Evolutionary conservation across 2,797 vertebrate genomes (phyloP).

Genomic region (Otus scops): DNA sequence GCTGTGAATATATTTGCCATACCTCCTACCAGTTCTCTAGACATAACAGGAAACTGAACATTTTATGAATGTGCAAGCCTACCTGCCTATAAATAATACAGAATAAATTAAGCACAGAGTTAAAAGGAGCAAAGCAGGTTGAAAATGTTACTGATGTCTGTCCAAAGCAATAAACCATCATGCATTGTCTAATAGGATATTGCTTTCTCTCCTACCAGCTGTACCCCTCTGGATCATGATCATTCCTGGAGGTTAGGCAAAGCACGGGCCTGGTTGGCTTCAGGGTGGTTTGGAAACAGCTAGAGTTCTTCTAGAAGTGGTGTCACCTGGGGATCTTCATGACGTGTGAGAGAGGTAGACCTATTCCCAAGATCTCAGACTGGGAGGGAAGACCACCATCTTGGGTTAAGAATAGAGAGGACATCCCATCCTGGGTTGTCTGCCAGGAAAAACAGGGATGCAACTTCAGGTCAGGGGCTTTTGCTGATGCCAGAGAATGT

Average conservation of each 20-base stretch:
- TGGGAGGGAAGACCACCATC: neutral
- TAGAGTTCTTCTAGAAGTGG: neutral
- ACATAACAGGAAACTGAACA: conserved; percentile 42
- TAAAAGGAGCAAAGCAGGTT: neutral
- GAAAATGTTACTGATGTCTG: neutral
- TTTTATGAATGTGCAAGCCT: conserved; percentile 42
- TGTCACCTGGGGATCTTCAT: neutral
- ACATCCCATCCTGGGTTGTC: neutral
- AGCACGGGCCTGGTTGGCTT: neutral
- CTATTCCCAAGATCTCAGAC: neutral
- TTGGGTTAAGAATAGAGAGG: neutral
- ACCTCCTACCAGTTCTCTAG: conserved; percentile 35
- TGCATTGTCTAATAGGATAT: neutral
- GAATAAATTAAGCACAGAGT: neutral
- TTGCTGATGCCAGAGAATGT: neutral
- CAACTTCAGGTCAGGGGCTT: neutral
- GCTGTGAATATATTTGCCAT: conserved; percentile 18
- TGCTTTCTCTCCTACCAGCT: neutral
- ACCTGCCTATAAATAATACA: conserved; percentile 42
- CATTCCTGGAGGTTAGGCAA: neutral
- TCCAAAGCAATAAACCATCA: neutral
- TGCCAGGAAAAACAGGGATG: neutral
- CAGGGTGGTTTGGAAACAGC: neutral
- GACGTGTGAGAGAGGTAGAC: neutral
- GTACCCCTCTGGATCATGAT: neutral